A percentile compares a stretch with the other conserved stretches of the same genome.
Evolutionary conservation across 2,113 vertebrate species (phyloP).

Genomic region (Cebus imitator): DNA sequence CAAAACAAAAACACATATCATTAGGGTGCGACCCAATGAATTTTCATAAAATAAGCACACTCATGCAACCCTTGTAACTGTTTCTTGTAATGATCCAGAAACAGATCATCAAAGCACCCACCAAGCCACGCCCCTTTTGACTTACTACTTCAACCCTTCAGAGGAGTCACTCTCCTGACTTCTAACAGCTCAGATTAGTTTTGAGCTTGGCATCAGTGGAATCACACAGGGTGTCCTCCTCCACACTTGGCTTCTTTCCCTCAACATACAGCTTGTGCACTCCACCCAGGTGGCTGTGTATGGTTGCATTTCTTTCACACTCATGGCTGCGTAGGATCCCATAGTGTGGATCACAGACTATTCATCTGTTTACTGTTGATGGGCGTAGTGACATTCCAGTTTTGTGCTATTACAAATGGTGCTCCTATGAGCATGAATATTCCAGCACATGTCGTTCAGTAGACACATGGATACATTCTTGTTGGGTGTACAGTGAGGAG

Average conservation of each 20-base stretch:
- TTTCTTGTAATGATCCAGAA: neutral
- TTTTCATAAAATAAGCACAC: neutral
- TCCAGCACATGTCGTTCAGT: rapidly evolving
- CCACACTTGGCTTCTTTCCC: neutral
- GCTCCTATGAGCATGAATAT: rapidly evolving
- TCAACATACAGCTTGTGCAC: rapidly evolving
- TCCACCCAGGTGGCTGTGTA: neutral
- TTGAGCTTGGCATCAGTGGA: neutral
- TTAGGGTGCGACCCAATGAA: neutral
- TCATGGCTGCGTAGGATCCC: neutral
- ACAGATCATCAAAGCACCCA: neutral
- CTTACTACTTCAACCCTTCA: rapidly evolving
- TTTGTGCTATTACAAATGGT: neutral
- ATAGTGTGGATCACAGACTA: neutral
- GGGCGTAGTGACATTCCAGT: neutral
- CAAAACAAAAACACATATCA: neutral
- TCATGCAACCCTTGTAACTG: neutral
- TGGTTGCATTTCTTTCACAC: rapidly evolving
- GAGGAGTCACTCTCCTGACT: neutral
- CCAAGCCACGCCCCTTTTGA: rapidly evolving
- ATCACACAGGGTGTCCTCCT: rapidly evolving
- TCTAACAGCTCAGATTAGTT: neutral
- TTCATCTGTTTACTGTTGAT: neutral
- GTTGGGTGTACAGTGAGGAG: rapidly evolving
- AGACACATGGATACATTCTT: neutral